These are phyloP conservation scores for Chelon labrosus DNA, from an alignment of 2,797 vertebrate species.

Conservation along the genomic window DNA sequence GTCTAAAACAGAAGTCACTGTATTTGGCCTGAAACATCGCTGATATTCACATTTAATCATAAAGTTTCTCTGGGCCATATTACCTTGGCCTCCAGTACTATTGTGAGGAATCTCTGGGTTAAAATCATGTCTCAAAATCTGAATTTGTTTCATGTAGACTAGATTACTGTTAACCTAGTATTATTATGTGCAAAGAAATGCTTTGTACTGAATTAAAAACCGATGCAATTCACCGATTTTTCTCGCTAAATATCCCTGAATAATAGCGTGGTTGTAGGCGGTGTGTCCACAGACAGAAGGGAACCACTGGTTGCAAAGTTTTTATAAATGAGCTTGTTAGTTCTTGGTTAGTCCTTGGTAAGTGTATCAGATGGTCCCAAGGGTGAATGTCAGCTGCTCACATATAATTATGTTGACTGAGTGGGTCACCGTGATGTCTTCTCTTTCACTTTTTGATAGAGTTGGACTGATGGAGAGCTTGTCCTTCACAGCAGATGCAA, in stretches of 20 bases:
- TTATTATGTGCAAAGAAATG: too few species aligned
- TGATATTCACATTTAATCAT: too few species aligned
- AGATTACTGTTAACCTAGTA: too few species aligned
- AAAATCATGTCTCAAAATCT: too few species aligned
- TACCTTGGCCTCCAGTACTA: too few species aligned
- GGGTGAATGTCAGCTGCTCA: slow-evolving; percentile 14
- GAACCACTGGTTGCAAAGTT: background rate
- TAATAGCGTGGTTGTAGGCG: background rate
- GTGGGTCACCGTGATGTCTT: slow-evolving; percentile 5
- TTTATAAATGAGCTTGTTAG: slow-evolving; percentile 8
- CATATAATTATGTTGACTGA: slow-evolving; percentile 45
- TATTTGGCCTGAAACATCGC: too few species aligned
- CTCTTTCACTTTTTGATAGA: slow-evolving; percentile 39
- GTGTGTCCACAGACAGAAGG: background rate
- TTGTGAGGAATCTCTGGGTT: too few species aligned
- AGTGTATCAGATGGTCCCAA: slow-evolving; percentile 8
- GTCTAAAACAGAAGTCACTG: too few species aligned
- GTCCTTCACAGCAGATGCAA: slow-evolving; percentile 47
- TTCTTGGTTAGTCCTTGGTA: background rate
- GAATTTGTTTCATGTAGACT: too few species aligned
- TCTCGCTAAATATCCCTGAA: background rate
- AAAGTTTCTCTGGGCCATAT: too few species aligned
- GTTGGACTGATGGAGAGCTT: slow-evolving; percentile 26
- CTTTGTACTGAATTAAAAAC: background rate
- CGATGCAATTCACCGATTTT: background rate